Evolutionary conservation across 30 jellyfish, hydroid and myxozoan genomes (phyloP).

Genomic region (Rhopilema esculentum): DNA sequence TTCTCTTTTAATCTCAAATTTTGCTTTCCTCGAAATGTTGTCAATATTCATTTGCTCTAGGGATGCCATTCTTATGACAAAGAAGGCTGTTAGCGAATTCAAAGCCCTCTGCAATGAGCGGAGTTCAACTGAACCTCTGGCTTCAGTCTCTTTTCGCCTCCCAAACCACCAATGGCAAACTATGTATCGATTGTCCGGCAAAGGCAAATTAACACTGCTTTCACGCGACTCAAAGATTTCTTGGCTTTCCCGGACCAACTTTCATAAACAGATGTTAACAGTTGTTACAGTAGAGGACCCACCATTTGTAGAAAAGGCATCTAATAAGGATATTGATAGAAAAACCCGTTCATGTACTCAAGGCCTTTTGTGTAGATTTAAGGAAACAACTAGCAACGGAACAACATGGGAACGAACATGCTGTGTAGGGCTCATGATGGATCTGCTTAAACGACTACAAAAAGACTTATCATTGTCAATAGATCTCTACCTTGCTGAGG

Average conservation of each 20-base stretch:
- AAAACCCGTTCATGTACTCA: neutral
- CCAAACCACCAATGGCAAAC: slow-evolving; percentile 19
- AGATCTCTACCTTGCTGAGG: slow-evolving; percentile 69
- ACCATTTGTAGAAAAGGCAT: slow-evolving; percentile 15
- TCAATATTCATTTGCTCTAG: neutral
- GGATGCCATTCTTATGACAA: neutral
- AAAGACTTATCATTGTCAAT: slow-evolving; percentile 33
- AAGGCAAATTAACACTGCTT: slow-evolving; percentile 1
- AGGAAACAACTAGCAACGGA: neutral
- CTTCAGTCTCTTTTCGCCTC: slow-evolving; percentile 8
- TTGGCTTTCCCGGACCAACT: slow-evolving; percentile 29
- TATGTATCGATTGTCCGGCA: slow-evolving; percentile 7
- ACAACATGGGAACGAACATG: slow-evolving; percentile 46
- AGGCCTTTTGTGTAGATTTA: slow-evolving; percentile 23
- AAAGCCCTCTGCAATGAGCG: neutral
- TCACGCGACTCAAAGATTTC: slow-evolving; percentile 6
- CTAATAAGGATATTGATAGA: neutral
- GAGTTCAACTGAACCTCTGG: neutral
- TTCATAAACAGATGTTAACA: slow-evolving; percentile 2
- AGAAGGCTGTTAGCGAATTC: neutral
- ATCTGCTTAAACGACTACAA: slow-evolving; percentile 49
- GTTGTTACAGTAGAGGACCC: slow-evolving; percentile 13
- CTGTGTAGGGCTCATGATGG: slow-evolving; percentile 75
- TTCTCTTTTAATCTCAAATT: neutral
- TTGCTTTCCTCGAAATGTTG: neutral